phyloP scores from a whole-genome alignment of 2,113 vertebrate genomes.

The Tamias sibiricus region DNA sequence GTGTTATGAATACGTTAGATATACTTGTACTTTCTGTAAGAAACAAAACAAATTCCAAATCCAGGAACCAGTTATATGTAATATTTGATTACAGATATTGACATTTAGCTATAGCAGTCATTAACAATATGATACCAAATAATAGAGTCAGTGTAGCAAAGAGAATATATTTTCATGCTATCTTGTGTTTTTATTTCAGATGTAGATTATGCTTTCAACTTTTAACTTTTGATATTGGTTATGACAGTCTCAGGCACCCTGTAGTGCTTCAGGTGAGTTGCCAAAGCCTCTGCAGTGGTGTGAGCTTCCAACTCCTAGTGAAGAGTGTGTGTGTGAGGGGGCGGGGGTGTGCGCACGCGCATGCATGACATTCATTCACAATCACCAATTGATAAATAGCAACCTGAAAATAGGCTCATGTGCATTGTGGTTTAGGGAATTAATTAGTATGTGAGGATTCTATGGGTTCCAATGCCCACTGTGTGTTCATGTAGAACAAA shows the following conservation, averaged over 20 bases:
- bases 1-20: not conserved
- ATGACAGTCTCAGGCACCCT: slow-evolving; percentile 85
- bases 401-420: not conserved
- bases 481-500: not conserved
- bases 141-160: not conserved
- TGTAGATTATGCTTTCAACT: slow-evolving; percentile 96
- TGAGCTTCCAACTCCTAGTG: not conserved
- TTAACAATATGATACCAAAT: not conserved
- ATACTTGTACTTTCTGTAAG: slow-evolving; percentile 4
- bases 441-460: not conserved
- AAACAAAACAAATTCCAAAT: not conserved
- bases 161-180: not conserved
- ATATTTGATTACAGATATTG: not conserved
- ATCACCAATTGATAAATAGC: not conserved
- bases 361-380: not conserved
- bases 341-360: not conserved
- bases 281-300: not conserved
- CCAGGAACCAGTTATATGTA: not conserved
- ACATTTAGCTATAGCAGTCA: slow-evolving; percentile 2
- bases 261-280: slow-evolving; percentile 91
- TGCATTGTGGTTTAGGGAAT: not conserved
- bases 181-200: slow-evolving; percentile 85
- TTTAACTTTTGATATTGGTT: slow-evolving; percentile 94
- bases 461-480: not conserved
- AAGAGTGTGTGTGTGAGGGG: not conserved